Conservation (phyloP, 1,140 invertebrate genomes). For the Panulirus ornatus region DNA sequence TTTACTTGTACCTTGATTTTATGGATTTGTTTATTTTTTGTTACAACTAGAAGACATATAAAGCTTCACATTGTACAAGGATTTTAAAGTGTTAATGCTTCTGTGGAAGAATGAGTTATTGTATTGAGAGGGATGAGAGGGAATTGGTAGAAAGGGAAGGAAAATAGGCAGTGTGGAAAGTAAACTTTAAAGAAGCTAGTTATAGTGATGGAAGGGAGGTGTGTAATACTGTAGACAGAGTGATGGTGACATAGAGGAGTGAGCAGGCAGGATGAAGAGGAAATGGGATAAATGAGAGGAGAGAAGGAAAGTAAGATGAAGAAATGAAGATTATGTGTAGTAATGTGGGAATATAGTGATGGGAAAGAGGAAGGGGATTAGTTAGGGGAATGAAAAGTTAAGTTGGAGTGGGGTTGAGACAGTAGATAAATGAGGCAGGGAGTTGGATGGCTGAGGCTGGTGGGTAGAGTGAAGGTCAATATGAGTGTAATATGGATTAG, state of each 20-base stretch:
- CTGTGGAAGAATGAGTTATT: too few relatives aligned
- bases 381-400: neutral
- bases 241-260: neutral
- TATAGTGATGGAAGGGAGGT: too few relatives aligned
- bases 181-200: too few relatives aligned
- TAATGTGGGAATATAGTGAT: neutral
- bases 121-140: neutral
- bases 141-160: neutral
- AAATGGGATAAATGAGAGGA: neutral
- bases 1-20: too few relatives aligned
- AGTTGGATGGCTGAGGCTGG: neutral
- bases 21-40: too few relatives aligned
- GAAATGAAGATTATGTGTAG: neutral
- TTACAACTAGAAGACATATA: too few relatives aligned
- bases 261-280: neutral
- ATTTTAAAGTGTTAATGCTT: too few relatives aligned
- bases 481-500: too few relatives aligned
- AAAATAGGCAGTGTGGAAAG: neutral
- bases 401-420: neutral
- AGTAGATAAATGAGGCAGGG: neutral
- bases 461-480: too few relatives aligned
- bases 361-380: neutral
- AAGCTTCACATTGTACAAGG: too few relatives aligned
- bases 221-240: neutral
- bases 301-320: neutral